Conservation (phyloP, 37 sponge, comb jelly and placozoan genomes). For the Beroe forskalii region DNA sequence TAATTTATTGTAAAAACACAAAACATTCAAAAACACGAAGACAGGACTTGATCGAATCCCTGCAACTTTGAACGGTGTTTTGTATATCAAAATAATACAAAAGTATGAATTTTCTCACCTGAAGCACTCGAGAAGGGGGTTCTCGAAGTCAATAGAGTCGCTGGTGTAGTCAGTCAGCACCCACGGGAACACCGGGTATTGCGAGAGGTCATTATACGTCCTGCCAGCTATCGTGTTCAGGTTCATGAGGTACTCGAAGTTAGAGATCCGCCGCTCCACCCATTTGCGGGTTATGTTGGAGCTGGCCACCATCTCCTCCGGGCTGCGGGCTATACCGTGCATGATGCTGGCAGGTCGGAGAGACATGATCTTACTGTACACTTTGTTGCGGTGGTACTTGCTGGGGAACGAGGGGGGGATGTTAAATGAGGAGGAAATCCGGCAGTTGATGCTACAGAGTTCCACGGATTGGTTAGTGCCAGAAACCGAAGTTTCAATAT, state of each 20-base stretch:
- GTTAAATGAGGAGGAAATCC: no score
- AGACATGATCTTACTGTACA: constrained; percentile 75
- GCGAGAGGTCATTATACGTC: constrained; percentile 96
- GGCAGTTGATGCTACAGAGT: no score
- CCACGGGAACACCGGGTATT: constrained; percentile 99
- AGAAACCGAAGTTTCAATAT: no score
- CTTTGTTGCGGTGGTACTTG: constrained; percentile 67
- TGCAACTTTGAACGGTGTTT: no score
- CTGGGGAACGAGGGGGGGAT: background rate
- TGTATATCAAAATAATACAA: no score
- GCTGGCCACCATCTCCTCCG: constrained; percentile 66
- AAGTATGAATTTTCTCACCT: no score
- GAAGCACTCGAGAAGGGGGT: constrained; percentile 69
- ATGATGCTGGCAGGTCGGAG: constrained; percentile 80
- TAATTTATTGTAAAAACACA: no score
- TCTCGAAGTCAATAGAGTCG: constrained; percentile 70
- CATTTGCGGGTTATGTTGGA: constrained; percentile 72
- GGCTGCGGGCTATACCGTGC: constrained; percentile 71
- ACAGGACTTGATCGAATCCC: no score
- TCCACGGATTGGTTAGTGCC: no score
- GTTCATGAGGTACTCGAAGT: constrained; percentile 97
- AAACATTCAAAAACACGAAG: no score
- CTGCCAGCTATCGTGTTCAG: constrained; percentile 93
- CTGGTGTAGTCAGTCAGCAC: constrained; percentile 80
- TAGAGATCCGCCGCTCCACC: constrained; percentile 82